A percentile compares a stretch with the other conserved stretches of the same genome.
Conservation (phyloP, 1,140 invertebrate genomes). For the Triops cancriformis region DNA sequence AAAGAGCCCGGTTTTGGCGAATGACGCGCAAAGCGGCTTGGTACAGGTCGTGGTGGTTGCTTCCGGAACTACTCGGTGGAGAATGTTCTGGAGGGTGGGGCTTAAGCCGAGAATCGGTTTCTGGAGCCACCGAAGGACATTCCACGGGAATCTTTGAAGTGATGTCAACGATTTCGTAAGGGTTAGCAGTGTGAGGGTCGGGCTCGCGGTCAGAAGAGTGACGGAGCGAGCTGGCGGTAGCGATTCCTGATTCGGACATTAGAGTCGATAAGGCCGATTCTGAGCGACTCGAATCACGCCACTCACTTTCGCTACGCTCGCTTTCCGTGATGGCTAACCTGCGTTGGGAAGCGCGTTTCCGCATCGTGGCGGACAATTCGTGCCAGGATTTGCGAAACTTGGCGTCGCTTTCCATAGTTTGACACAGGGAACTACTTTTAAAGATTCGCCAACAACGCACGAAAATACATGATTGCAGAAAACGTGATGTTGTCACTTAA, state of each 20-base stretch:
- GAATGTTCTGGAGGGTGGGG: neutral
- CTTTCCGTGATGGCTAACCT: slow-evolving; percentile 27
- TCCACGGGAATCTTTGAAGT: neutral
- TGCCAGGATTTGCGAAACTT: slow-evolving; percentile 25
- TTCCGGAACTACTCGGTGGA: neutral
- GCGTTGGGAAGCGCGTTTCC: slow-evolving; percentile 23
- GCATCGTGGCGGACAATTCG: slow-evolving; percentile 23
- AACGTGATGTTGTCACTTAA: too few relatives aligned
- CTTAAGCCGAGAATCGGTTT: neutral
- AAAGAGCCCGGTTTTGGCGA: neutral
- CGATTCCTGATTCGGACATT: neutral
- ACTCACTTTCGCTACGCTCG: slow-evolving; percentile 26
- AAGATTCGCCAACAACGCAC: too few relatives aligned
- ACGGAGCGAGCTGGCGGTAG: neutral
- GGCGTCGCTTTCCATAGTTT: neutral
- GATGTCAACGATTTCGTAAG: neutral
- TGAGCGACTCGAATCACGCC: slow-evolving; percentile 19
- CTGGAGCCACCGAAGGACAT: neutral
- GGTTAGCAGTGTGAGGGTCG: neutral
- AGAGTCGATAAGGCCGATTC: slow-evolving; percentile 7
- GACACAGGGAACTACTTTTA: neutral
- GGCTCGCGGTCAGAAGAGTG: neutral
- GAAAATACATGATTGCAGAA: too few relatives aligned
- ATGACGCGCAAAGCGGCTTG: neutral
- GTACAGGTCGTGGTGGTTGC: neutral